Evolutionary conservation across 2,797 vertebrate species (phyloP).

Genomic region (Sebastes taczanowskii): DNA sequence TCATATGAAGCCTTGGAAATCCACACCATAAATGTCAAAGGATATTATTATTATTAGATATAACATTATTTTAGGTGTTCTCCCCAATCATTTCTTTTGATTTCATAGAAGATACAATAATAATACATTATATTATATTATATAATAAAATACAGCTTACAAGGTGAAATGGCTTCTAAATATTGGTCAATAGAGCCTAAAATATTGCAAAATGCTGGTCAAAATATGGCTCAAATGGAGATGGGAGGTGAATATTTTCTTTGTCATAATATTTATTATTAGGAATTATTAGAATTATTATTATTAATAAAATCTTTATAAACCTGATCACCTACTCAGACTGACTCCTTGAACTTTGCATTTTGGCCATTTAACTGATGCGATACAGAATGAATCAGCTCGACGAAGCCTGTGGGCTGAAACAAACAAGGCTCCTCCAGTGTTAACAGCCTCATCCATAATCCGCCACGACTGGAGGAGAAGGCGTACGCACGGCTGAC

Average conservation of each 20-base stretch:
- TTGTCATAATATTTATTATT: not conserved
- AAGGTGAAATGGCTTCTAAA: not conserved
- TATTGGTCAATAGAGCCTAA: not conserved
- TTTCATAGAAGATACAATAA: not conserved
- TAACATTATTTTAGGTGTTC: not conserved
- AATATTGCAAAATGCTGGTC: not conserved
- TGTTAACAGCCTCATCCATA: slow-evolving; percentile 1
- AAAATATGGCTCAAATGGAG: not conserved
- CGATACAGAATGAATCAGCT: not conserved
- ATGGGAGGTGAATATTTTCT: not conserved
- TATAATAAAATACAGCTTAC: not conserved
- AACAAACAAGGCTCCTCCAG: slow-evolving; percentile 5
- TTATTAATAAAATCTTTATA: not conserved
- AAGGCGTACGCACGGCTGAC: not conserved
- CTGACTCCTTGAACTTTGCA: not conserved
- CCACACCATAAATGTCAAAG: not conserved
- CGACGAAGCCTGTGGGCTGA: not conserved
- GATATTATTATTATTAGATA: not conserved
- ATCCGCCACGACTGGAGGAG: not conserved
- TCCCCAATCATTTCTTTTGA: not conserved
- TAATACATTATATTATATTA: too few species aligned
- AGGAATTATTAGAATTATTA: too few species aligned
- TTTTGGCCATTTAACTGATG: not conserved
- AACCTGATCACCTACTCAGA: not conserved
- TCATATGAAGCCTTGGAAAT: not conserved